These are phyloP conservation scores for Chrysolina americana DNA, from an alignment of 2,888 invertebrate genomes.

Conservation along the genomic window DNA sequence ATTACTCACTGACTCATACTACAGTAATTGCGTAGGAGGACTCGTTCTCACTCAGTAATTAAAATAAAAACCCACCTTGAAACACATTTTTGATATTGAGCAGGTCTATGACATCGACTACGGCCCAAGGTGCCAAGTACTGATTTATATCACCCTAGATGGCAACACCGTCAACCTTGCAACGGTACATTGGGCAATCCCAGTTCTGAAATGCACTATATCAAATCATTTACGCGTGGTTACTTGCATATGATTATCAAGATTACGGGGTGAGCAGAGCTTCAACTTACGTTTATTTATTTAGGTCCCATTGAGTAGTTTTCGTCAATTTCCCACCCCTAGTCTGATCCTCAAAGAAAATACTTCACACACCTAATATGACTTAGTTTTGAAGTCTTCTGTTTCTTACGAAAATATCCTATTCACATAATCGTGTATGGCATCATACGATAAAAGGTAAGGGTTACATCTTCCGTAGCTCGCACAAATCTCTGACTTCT, in stretches of 20 bases:
- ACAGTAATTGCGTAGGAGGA: neutral
- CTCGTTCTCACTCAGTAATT: slow-evolving; percentile 6
- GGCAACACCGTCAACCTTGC: slow-evolving; percentile 43
- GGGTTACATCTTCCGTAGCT: no score
- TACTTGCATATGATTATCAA: slow-evolving; percentile 1
- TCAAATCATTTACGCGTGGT: neutral
- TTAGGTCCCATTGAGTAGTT: no score
- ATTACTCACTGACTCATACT: neutral
- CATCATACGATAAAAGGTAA: no score
- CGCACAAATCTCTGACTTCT: no score
- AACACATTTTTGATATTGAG: slow-evolving; percentile 50
- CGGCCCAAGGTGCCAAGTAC: slow-evolving; percentile 33
- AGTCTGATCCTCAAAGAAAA: no score
- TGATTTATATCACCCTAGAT: slow-evolving; percentile 45
- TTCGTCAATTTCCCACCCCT: no score
- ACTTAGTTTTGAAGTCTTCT: no score
- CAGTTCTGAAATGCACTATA: slow-evolving; percentile 23
- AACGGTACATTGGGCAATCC: slow-evolving; percentile 44
- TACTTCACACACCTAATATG: no score
- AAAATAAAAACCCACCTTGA: slow-evolving; percentile 49
- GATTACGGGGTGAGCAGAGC: neutral
- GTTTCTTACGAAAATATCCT: no score
- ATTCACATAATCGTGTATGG: no score
- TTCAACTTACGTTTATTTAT: no score
- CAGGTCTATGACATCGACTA: slow-evolving; percentile 35